Evolutionary conservation across 2,113 vertebrate genomes (phyloP).

Genomic region (Rhabdomys dilectus): DNA sequence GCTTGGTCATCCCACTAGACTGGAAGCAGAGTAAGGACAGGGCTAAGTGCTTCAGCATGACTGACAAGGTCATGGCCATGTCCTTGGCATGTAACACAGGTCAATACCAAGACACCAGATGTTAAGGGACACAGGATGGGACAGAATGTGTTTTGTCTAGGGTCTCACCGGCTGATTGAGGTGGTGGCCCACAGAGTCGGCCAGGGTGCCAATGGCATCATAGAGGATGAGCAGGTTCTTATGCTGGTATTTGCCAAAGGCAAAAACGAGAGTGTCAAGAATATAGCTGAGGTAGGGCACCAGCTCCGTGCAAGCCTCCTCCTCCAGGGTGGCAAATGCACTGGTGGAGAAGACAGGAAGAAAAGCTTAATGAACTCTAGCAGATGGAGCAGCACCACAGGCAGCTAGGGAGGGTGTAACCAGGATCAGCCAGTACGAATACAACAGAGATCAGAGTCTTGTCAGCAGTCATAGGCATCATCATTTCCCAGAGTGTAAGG

Average conservation of each 20-base stretch:
- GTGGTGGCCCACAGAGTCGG: conserved; percentile 97
- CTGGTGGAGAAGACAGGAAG: conserved; percentile 76
- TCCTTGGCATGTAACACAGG: conserved; percentile 10
- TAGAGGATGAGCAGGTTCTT: conserved; percentile 98
- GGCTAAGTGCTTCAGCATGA: conserved; percentile 20
- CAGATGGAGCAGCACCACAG: neutral
- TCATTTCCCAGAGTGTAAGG: conserved; percentile 67
- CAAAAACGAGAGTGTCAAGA: conserved; percentile 96
- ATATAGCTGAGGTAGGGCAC: conserved; percentile 98
- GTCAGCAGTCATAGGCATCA: conserved; percentile 70
- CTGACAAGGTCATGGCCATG: neutral
- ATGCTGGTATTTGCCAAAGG: conserved; percentile 98
- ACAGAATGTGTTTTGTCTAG: neutral
- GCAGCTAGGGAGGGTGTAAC: rapidly evolving
- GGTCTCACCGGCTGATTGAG: conserved; percentile 94
- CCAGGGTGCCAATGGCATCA: conserved; percentile 96
- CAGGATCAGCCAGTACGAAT: conserved; percentile 84
- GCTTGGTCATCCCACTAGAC: neutral
- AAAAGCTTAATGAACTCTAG: neutral
- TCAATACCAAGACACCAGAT: conserved; percentile 9
- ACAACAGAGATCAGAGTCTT: conserved; percentile 63
- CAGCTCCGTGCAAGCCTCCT: conserved; percentile 96
- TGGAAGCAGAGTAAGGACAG: neutral
- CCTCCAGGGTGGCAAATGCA: conserved; percentile 96
- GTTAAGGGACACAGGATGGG: neutral